Evolutionary conservation across 2,113 vertebrate species (phyloP).

Genomic region (Eurystomus gularis): DNA sequence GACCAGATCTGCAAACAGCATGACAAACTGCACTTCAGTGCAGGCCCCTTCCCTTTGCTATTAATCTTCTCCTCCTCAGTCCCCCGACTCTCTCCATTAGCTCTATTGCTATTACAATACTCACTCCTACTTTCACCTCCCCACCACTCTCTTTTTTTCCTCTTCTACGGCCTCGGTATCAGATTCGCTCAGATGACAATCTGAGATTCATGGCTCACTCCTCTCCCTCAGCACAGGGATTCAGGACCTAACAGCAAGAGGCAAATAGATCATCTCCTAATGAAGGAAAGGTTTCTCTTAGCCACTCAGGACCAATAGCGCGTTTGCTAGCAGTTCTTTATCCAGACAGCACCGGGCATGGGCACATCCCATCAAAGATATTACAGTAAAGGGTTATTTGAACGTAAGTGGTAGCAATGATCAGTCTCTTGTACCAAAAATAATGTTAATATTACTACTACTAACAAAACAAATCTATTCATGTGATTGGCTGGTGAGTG

Average conservation of each 20-base stretch:
- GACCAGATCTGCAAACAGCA: not conserved
- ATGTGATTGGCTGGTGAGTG: slow-evolving; percentile 32
- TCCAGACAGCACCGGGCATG: not conserved
- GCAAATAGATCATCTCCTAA: not conserved
- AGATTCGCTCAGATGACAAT: not conserved
- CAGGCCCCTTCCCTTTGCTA: not conserved
- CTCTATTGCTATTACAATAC: not conserved
- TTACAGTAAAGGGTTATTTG: not conserved
- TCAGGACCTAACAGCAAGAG: not conserved
- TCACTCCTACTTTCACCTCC: not conserved
- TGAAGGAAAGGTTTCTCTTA: not conserved
- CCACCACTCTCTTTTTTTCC: not conserved
- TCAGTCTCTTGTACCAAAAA: not conserved
- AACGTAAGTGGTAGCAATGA: not conserved
- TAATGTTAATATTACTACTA: slow-evolving; percentile 24
- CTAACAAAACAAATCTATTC: slow-evolving; percentile 43
- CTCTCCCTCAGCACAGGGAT: not conserved
- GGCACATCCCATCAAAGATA: not conserved
- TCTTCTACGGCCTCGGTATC: not conserved
- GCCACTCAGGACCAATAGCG: not conserved
- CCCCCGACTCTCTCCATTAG: not conserved
- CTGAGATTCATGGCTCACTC: not conserved
- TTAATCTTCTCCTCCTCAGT: not conserved
- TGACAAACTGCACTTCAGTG: slow-evolving; percentile 3
- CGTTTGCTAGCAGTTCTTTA: not conserved